Evolutionary conservation across 2,888 invertebrate species (phyloP).

Genomic region (Globia sparganii): DNA sequence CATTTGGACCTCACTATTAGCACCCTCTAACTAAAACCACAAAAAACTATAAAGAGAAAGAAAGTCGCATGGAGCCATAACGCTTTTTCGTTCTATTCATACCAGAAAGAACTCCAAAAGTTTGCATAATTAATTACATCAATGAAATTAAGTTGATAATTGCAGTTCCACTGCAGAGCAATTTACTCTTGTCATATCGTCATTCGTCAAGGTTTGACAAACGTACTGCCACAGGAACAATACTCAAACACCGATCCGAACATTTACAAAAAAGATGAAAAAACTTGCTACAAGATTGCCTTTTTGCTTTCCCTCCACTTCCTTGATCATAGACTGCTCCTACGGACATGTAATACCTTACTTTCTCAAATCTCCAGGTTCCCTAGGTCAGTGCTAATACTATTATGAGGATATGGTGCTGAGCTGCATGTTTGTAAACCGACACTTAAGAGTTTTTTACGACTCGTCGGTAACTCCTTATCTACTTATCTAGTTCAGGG

Average conservation of each 20-base stretch:
- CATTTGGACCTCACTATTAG: neutral
- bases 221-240: neutral
- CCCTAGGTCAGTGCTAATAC: neutral
- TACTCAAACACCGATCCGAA: neutral
- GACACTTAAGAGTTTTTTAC: constrained; percentile 22
- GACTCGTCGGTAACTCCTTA: constrained; percentile 8
- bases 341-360: neutral
- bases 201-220: neutral
- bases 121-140: neutral
- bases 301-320: too few relatives aligned
- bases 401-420: too few relatives aligned
- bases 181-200: neutral
- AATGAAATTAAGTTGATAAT: neutral
- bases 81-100: neutral
- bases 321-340: neutral
- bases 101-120: neutral
- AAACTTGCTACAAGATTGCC: neutral
- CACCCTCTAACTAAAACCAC: neutral
- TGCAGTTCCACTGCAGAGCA: neutral
- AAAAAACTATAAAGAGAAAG: neutral
- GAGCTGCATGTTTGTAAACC: neutral
- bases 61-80: neutral
- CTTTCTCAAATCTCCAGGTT: neutral
- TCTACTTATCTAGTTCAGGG: constrained; percentile 39
- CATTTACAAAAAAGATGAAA: neutral